Evolutionary conservation across 2,797 vertebrate species (phyloP).

Genomic region (Petrocephalus sullivani): DNA sequence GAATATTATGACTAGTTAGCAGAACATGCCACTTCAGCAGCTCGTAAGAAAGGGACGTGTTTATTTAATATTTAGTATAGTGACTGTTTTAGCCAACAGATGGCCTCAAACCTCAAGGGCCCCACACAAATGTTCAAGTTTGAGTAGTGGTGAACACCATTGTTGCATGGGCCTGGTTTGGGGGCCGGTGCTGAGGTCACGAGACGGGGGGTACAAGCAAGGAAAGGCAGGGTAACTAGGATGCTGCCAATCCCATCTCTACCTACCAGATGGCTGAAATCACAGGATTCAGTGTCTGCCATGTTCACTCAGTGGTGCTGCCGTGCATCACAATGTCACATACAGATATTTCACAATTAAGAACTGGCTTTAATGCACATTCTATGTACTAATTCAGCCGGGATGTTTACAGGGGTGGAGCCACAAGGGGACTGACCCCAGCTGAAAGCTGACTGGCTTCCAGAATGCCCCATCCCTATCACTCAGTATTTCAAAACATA

Average conservation of each 20-base stretch:
- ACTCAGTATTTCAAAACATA: background rate
- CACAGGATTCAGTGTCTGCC: background rate
- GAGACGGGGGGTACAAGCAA: background rate
- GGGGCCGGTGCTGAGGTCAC: background rate
- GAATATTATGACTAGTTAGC: background rate
- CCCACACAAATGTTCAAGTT: background rate
- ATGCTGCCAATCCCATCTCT: background rate
- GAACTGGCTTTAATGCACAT: background rate
- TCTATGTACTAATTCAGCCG: background rate
- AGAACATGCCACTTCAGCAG: background rate
- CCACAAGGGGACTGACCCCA: background rate
- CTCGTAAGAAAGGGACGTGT: background rate
- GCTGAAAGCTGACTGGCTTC: background rate
- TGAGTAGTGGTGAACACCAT: background rate
- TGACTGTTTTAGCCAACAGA: background rate
- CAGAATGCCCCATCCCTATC: background rate
- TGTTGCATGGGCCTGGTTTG: background rate
- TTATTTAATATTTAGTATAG: background rate
- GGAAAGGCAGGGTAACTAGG: background rate
- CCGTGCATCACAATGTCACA: background rate
- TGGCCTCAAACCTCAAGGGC: background rate
- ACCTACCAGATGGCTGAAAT: background rate
- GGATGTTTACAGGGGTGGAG: background rate
- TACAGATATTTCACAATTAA: background rate
- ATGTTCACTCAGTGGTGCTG: background rate